phyloP scores from a whole-genome alignment of 2,797 vertebrate species.

The Amphiprion clarkii region DNA sequence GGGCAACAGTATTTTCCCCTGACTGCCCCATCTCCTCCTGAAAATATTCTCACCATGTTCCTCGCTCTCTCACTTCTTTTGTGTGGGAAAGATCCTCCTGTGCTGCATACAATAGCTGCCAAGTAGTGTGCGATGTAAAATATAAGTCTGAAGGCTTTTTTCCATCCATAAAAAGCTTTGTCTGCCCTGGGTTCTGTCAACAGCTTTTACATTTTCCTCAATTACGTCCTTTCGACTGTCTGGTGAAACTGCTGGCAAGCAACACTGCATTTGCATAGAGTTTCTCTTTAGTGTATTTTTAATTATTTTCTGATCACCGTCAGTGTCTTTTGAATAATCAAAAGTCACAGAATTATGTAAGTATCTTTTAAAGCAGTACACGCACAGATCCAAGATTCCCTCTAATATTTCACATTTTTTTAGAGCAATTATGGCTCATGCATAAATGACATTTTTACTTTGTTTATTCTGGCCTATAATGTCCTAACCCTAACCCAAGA shows the following conservation, averaged over 20 bases:
- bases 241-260: slow-evolving; percentile 49
- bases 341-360: slow-evolving; percentile 10
- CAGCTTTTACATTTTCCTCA: slow-evolving; percentile 39
- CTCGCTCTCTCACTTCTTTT: slow-evolving; percentile 17
- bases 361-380: neutral
- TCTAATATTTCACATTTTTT: neutral
- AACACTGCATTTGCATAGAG: slow-evolving; percentile 9
- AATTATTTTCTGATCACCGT: neutral
- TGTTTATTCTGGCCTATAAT: too few relatives aligned
- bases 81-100: slow-evolving; percentile 19
- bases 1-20: slow-evolving; percentile 7
- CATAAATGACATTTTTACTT: too few relatives aligned
- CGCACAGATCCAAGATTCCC: neutral
- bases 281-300: slow-evolving; percentile 11
- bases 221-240: slow-evolving; percentile 20
- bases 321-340: neutral
- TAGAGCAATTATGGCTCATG: too few relatives aligned
- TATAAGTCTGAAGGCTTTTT: slow-evolving; percentile 16
- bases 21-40: slow-evolving; percentile 6
- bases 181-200: slow-evolving; percentile 38
- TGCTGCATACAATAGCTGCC: slow-evolving; percentile 2
- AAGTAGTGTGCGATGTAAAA: slow-evolving; percentile 31
- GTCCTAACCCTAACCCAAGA: too few relatives aligned
- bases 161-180: slow-evolving; percentile 46
- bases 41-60: slow-evolving; percentile 19